Evolutionary conservation across 2,888 invertebrate species (phyloP).

Genomic region (Melangyna quadrimaculata): DNA sequence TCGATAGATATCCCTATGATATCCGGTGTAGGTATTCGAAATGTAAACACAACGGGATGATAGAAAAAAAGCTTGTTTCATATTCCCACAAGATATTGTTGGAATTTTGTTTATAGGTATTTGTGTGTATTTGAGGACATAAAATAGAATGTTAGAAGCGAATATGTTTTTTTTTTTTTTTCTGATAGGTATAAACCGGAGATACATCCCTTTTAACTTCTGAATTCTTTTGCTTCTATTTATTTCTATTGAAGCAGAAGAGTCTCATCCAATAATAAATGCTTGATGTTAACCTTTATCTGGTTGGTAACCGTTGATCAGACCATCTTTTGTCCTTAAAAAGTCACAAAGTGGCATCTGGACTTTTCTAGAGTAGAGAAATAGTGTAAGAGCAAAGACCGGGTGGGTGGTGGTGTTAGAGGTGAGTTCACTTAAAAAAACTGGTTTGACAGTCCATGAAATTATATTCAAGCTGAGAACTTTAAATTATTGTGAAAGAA

Average conservation of each 20-base stretch:
- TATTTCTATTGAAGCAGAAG: neutral
- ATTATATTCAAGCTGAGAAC: neutral
- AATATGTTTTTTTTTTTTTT: neutral
- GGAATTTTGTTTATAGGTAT: neutral
- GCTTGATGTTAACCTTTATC: constrained; percentile 29
- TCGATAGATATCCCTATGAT: constrained; percentile 15
- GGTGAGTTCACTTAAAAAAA: neutral
- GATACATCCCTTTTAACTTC: constrained; percentile 14
- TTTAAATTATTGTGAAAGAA: neutral
- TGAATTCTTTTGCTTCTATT: neutral
- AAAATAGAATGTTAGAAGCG: constrained; percentile 15
- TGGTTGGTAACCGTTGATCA: neutral
- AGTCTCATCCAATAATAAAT: constrained; percentile 27
- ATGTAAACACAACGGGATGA: constrained; percentile 23
- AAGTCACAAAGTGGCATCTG: neutral
- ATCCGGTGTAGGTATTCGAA: constrained; percentile 38
- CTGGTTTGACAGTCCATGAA: constrained; percentile 21
- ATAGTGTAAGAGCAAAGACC: neutral
- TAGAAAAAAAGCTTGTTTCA: constrained; percentile 15
- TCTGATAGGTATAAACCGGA: neutral
- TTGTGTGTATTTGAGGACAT: neutral
- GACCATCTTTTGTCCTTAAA: neutral
- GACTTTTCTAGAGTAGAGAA: neutral
- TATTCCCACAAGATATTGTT: neutral
- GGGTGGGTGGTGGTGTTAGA: neutral